Evolutionary conservation across 1,140 invertebrate species (phyloP), one percentile per base, ranked within the genome.

Genomic region (Ctenoplectra terminalis): DNA sequence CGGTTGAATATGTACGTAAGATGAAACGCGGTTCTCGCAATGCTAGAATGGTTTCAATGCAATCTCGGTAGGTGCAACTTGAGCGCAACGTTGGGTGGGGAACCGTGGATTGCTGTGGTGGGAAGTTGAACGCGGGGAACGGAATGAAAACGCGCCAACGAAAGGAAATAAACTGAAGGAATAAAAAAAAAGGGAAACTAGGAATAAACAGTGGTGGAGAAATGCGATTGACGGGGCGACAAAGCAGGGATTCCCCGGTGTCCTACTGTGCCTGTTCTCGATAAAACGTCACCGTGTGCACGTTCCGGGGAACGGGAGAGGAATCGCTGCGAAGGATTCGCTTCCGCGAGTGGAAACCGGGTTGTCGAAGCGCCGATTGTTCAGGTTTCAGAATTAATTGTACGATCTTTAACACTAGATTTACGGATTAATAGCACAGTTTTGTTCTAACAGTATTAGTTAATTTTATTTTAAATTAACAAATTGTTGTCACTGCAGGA

Each of bases 171-270:
- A 76, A 75, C 48, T 20, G 15, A 23, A 26, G 34, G 8, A 17
- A 75, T 34, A 29, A 17, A 60, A 48, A 43, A 58, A 60, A 48
- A 43, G 46, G 11, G 6, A 23, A 70, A 77, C 11, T 34, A 58
- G 29, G 64, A 48, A 78, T 58, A 70, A 78, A 78, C 31, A 46
- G 4, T 58, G 58, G 63, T 26, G 43, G 54, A 72, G 67, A 79
- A 72, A 61, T n/a, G 67, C 67, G 34, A 70, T 78, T 78, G 67
- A 71, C 66, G 54, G 15, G 52, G 31, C n/a, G 34, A 61, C 43
- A 79, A 72, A 79, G 66, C 11, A 50, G 48, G 63, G 82, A 75
- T 84, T 81, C 48, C 54, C 63, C 23, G 61, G 58, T 83, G 82
- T 50, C 26, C 52, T 26, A 71, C 64, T 72, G 29, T 64, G 40